phyloP scores from a whole-genome alignment of 2,113 vertebrate species.

The Elanoides forficatus region DNA sequence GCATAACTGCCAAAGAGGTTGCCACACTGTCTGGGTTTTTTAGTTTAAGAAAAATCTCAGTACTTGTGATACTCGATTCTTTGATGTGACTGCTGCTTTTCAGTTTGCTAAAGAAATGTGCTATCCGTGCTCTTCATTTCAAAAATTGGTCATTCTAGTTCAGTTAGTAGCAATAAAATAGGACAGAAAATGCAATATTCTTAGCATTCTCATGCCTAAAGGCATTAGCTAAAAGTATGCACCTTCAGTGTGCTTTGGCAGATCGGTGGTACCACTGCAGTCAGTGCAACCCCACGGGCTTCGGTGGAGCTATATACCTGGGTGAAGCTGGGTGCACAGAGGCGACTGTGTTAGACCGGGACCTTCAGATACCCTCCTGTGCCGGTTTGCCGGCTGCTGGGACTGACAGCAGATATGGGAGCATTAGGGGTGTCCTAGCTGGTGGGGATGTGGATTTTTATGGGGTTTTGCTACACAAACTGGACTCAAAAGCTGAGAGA shows the following conservation, averaged over 20 bases:
- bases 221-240: background rate
- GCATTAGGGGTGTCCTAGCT: too few species aligned
- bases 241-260: background rate
- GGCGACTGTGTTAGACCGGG: fast-evolving
- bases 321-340: too few species aligned
- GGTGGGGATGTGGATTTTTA: background rate
- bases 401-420: fast-evolving
- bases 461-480: background rate
- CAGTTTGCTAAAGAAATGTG: background rate
- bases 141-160: background rate
- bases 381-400: background rate
- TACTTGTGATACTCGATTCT: background rate
- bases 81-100: background rate
- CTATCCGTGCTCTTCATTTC: background rate
- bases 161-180: background rate
- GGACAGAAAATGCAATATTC: background rate
- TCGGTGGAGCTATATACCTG: background rate
- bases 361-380: background rate
- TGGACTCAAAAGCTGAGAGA: background rate
- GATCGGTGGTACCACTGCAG: background rate
- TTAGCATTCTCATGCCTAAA: background rate
- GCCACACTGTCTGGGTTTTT: background rate
- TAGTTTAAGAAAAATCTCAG: background rate
- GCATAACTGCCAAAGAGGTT: background rate
- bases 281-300: fast-evolving